Conservation (phyloP, 2,888 invertebrate species). For the Drosophila acutilabella region DNA sequence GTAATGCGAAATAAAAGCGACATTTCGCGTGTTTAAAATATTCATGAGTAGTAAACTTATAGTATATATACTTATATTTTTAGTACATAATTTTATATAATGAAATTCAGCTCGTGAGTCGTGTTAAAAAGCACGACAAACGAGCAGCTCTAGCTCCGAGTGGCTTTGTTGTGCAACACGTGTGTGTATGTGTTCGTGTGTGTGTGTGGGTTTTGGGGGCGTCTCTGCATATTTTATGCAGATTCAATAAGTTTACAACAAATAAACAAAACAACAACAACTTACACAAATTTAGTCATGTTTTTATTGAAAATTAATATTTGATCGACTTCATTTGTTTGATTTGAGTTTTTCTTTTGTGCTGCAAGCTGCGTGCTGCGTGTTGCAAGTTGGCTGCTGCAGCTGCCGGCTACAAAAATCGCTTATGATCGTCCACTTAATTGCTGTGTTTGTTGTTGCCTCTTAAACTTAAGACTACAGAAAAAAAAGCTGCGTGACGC, state of each 20-base stretch:
- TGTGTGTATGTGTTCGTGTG: conserved; percentile 13
- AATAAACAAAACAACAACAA: conserved; percentile 35
- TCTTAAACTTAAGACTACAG: neutral
- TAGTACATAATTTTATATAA: too few species aligned
- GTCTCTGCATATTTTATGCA: conserved; percentile 62
- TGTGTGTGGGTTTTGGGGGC: conserved; percentile 24
- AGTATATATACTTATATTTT: neutral
- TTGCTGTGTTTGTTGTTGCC: conserved; percentile 26
- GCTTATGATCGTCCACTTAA: conserved; percentile 39
- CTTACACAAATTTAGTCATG: conserved; percentile 18
- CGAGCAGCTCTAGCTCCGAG: conserved; percentile 8
- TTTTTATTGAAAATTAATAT: conserved; percentile 67
- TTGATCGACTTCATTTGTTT: conserved; percentile 51
- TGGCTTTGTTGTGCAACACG: conserved; percentile 48
- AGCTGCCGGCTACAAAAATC: conserved; percentile 42
- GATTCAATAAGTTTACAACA: conserved; percentile 63
- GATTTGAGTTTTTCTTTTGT: conserved; percentile 31
- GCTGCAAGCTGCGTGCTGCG: conserved; percentile 5
- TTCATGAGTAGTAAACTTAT: neutral
- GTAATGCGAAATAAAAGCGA: too few species aligned
- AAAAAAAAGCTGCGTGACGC: conserved; percentile 40
- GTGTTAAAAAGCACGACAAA: conserved; percentile 1
- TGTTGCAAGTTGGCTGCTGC: conserved; percentile 36
- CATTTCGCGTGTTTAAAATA: too few species aligned
- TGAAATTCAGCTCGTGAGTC: conserved; percentile 1